Conservation (phyloP, 1,140 invertebrate genomes). For the Psix sp. region DNA sequence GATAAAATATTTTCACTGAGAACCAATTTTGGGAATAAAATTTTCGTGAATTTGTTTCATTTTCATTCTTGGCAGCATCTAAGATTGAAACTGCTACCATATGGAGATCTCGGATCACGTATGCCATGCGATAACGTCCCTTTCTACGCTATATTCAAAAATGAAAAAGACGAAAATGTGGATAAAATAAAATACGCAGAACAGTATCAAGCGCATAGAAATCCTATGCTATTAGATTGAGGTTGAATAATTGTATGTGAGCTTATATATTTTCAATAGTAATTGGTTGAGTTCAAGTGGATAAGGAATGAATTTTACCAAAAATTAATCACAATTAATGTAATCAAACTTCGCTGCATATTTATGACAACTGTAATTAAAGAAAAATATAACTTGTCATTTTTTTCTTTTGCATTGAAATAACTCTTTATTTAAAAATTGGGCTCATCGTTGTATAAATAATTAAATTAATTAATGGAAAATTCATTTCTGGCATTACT, state of each 20-base stretch:
- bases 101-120: conserved; percentile 66
- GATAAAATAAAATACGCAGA: conserved; percentile 43
- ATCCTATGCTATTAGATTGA: conserved; percentile 70
- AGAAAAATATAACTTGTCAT: too few relatives aligned
- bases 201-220: conserved; percentile 48
- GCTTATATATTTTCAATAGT: conserved; percentile 38
- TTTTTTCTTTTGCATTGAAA: neutral
- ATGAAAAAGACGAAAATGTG: conserved; percentile 53
- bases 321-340: too few relatives aligned
- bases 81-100: conserved; percentile 42
- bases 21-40: conserved; percentile 22
- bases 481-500: neutral
- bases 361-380: neutral
- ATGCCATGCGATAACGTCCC: conserved; percentile 66
- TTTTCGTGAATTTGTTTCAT: conserved; percentile 18
- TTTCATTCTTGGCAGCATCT: conserved; percentile 12
- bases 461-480: neutral
- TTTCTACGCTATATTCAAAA: conserved; percentile 65
- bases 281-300: too few relatives aligned
- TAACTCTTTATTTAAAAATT: too few relatives aligned
- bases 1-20: conserved; percentile 21
- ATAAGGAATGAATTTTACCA: too few relatives aligned
- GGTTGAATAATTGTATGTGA: conserved; percentile 69
- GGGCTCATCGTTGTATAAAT: too few relatives aligned
- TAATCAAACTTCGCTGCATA: conserved; percentile 2